These are phyloP conservation scores for Mus pahari DNA, from an alignment of 2,113 vertebrate genomes.

Conservation along the genomic window DNA sequence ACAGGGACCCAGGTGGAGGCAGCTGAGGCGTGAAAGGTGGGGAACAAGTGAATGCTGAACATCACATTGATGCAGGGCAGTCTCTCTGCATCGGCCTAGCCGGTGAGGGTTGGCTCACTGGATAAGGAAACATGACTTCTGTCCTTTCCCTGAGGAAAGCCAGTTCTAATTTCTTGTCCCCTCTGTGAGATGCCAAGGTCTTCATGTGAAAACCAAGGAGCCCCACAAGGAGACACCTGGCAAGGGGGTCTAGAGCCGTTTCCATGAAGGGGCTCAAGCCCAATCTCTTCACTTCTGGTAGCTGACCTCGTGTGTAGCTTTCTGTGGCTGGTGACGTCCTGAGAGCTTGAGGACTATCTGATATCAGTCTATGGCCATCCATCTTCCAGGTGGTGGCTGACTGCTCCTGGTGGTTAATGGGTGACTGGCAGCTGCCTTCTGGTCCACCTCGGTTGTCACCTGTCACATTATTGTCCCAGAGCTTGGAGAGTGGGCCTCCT, in stretches of 20 bases:
- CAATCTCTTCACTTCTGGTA: not conserved
- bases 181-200: not conserved
- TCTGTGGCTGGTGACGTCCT: not conserved
- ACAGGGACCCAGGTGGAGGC: not conserved
- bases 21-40: not conserved
- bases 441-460: slow-evolving; percentile 50
- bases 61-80: not conserved
- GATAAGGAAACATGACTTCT: not conserved
- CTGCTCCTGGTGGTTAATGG: slow-evolving; percentile 57
- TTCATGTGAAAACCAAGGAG: not conserved
- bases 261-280: not conserved
- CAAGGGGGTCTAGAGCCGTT: not conserved
- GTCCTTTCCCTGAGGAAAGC: not conserved
- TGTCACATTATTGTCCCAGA: slow-evolving; percentile 33
- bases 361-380: not conserved
- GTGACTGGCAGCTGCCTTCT: slow-evolving; percentile 10
- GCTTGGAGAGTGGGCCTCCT: slow-evolving; percentile 7
- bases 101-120: not conserved
- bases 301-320: not conserved
- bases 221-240: not conserved
- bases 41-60: not conserved
- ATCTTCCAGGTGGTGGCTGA: not conserved
- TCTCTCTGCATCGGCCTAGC: fast-evolving
- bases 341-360: not conserved
- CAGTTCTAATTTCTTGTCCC: not conserved